Conservation (phyloP, 2,888 invertebrate genomes). For the Hipparchia semele region DNA sequence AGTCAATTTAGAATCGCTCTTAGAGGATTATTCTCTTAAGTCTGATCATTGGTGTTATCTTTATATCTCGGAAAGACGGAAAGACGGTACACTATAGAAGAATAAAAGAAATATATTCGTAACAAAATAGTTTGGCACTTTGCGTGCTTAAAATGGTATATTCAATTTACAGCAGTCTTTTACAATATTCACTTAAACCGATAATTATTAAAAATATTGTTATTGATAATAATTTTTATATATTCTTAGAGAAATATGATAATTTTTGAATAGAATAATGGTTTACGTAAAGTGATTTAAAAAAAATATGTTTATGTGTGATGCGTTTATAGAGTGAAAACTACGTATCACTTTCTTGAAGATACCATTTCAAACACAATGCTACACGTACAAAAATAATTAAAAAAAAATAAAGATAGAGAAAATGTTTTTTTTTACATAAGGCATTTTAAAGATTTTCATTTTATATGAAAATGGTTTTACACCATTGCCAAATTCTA, state of each 20-base stretch:
- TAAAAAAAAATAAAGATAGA: constrained; percentile 41
- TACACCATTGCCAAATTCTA: constrained; percentile 50
- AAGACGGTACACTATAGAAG: constrained; percentile 45
- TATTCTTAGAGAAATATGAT: constrained; percentile 24
- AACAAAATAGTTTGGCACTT: constrained; percentile 59
- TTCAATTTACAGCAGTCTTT: constrained; percentile 38
- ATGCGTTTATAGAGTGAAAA: constrained; percentile 21
- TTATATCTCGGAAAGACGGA: constrained; percentile 62
- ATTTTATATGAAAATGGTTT: constrained; percentile 45
- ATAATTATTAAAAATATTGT: constrained; percentile 33
- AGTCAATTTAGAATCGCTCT: constrained; percentile 65
- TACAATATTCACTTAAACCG: constrained; percentile 28
- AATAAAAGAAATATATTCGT: constrained; percentile 44
- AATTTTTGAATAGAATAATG: constrained; percentile 16
- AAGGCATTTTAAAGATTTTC: constrained; percentile 51
- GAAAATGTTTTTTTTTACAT: constrained; percentile 39
- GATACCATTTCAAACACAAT: constrained; percentile 52
- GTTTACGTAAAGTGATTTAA: neutral
- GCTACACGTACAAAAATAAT: constrained; percentile 48
- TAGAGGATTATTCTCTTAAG: constrained; percentile 65
- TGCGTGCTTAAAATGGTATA: constrained; percentile 52
- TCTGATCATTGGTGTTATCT: constrained; percentile 75
- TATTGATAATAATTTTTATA: constrained; percentile 15
- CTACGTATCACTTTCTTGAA: constrained; percentile 33
- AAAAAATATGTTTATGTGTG: neutral